phyloP scores from a whole-genome alignment of 2,797 vertebrate species.

The Neoniphon sammara region DNA sequence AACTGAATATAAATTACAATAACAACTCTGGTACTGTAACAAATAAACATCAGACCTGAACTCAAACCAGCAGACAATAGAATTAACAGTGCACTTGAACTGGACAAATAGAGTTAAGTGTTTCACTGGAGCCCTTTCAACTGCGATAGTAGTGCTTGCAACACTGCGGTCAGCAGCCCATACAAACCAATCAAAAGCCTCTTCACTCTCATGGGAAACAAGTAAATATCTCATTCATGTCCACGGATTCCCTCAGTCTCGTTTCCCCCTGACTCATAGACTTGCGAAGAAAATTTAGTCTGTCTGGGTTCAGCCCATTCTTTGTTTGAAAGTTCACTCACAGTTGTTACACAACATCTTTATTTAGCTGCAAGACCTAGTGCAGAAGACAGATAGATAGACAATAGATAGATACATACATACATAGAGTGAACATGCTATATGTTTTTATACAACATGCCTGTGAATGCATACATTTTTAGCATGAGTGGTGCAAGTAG shows the following conservation, averaged over 20 bases:
- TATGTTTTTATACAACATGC: no score
- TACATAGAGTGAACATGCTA: no score
- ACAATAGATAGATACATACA: no score
- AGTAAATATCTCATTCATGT: constrained; percentile 22
- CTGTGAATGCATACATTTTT: background rate
- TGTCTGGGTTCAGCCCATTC: background rate
- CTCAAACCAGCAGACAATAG: background rate
- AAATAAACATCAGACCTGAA: background rate
- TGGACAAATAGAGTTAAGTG: constrained; percentile 7
- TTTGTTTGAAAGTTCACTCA: background rate
- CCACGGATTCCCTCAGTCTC: background rate
- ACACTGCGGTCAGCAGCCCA: constrained; percentile 12
- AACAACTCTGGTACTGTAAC: no score
- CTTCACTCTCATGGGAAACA: background rate
- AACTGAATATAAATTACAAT: no score
- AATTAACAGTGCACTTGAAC: background rate
- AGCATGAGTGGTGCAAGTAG: background rate
- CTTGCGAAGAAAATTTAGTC: background rate
- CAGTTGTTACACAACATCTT: background rate
- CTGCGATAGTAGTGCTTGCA: constrained; percentile 2
- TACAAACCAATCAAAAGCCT: constrained; percentile 6
- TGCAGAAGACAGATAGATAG: no score
- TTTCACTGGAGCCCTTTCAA: constrained; percentile 15
- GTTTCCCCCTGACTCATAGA: background rate
- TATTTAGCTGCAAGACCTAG: constrained; percentile 6